Conservation (phyloP, 2,797 vertebrate genomes). For the Coccyzus lansbergi region DNA sequence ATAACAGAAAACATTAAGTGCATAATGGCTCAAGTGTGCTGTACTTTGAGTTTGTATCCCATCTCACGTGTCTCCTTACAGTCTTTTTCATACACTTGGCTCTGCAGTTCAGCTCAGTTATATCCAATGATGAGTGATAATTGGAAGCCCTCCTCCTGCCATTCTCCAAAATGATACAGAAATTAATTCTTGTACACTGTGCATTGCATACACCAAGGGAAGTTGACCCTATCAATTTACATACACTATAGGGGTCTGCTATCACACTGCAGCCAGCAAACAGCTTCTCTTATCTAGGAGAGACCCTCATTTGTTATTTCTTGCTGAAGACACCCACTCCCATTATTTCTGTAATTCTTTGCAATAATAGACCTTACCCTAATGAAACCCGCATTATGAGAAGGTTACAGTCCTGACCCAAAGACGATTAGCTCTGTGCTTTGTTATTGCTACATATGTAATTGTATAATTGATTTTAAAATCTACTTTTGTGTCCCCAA, state of each 20-base stretch:
- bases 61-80: not conserved
- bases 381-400: conserved; percentile 85
- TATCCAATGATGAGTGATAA: conserved; percentile 58
- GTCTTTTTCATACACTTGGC: not conserved
- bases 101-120: not conserved
- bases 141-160: conserved; percentile 66
- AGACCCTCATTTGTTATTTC: conserved; percentile 89
- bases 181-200: conserved; percentile 81
- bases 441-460: conserved; percentile 83
- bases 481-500: conserved; percentile 80
- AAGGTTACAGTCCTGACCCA: conserved; percentile 81
- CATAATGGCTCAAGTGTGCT: not conserved
- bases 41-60: not conserved
- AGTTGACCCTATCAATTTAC: conserved; percentile 83
- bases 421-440: conserved; percentile 81
- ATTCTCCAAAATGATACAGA: conserved; percentile 58
- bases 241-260: conserved; percentile 77
- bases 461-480: conserved; percentile 87
- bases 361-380: conserved; percentile 81
- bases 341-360: conserved; percentile 81
- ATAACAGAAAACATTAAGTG: not conserved
- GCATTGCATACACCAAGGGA: conserved; percentile 53
- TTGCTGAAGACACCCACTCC: conserved; percentile 83
- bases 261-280: conserved; percentile 79
- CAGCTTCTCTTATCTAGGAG: conserved; percentile 84